Evolutionary conservation across 1,140 invertebrate species (phyloP), one percentile per base, ranked within the genome.

Genomic region (Achatina immaculata): DNA sequence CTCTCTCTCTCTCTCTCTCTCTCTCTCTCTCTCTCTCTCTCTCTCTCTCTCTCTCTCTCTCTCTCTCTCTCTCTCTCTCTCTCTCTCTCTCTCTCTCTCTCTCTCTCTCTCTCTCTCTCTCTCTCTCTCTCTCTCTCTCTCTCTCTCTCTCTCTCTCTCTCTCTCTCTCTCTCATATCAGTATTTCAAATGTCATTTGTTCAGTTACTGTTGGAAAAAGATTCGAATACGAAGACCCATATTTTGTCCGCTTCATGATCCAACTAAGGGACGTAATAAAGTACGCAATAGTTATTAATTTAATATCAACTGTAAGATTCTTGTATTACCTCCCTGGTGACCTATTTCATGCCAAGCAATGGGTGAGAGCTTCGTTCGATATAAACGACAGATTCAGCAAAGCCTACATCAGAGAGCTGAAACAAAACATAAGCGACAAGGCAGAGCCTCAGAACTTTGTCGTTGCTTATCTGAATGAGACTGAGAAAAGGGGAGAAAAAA

Each of bases 401-500:
- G n/a, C n/a, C 28, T 31, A 62, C 28, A 38, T 69, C 68, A 40
- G 42, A 24, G 68, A 69, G n/a, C 36, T 69, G 0, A 69, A 4
- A 4, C 36, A 69, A 28, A 42, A 6, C 3, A 40, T 62, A n/a
- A 62, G 11, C 21, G 68, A 69, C 24, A 69, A 43, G 6, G 68
- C 38, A 19, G 42, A 69, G 11, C 36, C 40, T 40, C 3, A 69
- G n/a, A 42, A n/a, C 19, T 69, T 69, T 69, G 36, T 69, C 14
- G 24, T 28, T 7, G 68, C 68, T 7, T 69, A 69, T 38, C 2
- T 69, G 24, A 69, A 69, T 1, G 68, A 69, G n/a, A 69, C n/a
- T 34, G 42, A 69, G 36, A 69, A 69, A 28, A 51, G 21, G 51
- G 68, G 65, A 42, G n/a, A 68, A 48, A n/a, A 55, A n/a, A 45